A percentile compares a stretch with the other conserved stretches of the same genome.
Conservation (phyloP, 2,113 vertebrate species). For the Erythrolamprus reginae region DNA sequence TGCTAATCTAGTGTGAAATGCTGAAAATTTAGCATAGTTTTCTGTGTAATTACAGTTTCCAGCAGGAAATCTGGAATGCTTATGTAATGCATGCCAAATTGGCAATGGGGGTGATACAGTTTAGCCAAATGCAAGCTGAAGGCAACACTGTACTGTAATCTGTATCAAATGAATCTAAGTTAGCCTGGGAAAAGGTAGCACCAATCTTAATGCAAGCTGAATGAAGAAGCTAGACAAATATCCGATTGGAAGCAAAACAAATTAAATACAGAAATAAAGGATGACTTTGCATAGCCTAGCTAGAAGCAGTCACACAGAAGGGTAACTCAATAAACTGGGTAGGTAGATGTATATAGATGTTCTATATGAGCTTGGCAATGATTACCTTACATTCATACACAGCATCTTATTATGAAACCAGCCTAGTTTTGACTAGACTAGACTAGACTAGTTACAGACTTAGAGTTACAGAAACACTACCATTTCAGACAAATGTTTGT, state of each 20-base stretch:
- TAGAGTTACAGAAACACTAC: too few relatives aligned
- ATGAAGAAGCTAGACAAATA: not conserved
- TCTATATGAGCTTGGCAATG: not conserved
- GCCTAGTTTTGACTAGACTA: too few relatives aligned
- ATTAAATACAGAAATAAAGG: not conserved
- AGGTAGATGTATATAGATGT: not conserved
- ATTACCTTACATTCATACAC: not conserved
- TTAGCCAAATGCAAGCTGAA: not conserved
- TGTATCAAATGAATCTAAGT: not conserved
- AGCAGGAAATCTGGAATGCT: not conserved
- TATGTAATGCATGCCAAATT: not conserved
- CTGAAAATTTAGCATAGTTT: not conserved
- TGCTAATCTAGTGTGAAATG: not conserved
- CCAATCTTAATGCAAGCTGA: not conserved
- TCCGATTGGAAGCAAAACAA: not conserved
- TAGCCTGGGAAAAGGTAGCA: not conserved
- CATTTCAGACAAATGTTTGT: too few relatives aligned
- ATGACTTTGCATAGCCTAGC: not conserved
- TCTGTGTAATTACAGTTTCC: not conserved
- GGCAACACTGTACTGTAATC: not conserved
- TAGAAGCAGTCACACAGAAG: not conserved
- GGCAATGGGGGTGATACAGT: not conserved
- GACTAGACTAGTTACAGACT: too few relatives aligned
- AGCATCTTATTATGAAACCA: not conserved
- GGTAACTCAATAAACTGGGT: not conserved